These are phyloP conservation scores for Ectemnius continuus DNA, from an alignment of 2,888 invertebrate species.

Conservation along the genomic window DNA sequence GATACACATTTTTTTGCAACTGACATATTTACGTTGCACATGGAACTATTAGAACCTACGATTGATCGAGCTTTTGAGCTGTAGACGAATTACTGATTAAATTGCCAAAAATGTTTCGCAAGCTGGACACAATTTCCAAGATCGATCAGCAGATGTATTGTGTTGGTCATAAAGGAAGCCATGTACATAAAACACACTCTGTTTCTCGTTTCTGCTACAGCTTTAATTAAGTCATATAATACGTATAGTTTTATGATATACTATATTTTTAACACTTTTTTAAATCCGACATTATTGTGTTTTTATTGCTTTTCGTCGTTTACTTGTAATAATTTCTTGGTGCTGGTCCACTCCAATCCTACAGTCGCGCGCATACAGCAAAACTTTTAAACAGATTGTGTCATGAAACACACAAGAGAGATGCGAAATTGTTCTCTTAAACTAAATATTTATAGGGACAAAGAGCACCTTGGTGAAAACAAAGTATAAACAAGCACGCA, in stretches of 20 bases:
- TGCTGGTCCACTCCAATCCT: constrained; percentile 56
- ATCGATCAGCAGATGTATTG: constrained; percentile 10
- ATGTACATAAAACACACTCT: constrained; percentile 3
- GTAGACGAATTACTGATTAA: constrained; percentile 29
- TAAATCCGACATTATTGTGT: constrained; percentile 35
- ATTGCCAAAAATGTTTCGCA: constrained; percentile 25
- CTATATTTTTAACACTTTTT: constrained; percentile 49
- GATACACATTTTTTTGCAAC: constrained; percentile 20
- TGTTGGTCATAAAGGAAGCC: constrained; percentile 3
- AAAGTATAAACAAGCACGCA: constrained; percentile 54
- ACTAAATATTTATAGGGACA: constrained; percentile 40
- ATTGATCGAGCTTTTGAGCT: constrained; percentile 37
- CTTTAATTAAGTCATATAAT: constrained; percentile 46
- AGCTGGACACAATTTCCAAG: too few species aligned
- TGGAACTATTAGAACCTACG: constrained; percentile 23
- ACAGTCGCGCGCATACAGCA: constrained; percentile 22
- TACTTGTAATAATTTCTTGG: constrained; percentile 42
- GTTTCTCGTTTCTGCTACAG: constrained; percentile 40
- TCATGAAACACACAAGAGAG: constrained; percentile 21
- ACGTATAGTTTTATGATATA: constrained; percentile 38
- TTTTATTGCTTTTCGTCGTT: constrained; percentile 39
- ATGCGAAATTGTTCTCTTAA: constrained; percentile 37
- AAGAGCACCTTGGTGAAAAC: constrained; percentile 59
- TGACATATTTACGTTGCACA: constrained; percentile 37
- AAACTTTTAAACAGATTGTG: constrained; percentile 40